phyloP scores from a whole-genome alignment of 2,113 vertebrate species.

The Ciconia maguari region DNA sequence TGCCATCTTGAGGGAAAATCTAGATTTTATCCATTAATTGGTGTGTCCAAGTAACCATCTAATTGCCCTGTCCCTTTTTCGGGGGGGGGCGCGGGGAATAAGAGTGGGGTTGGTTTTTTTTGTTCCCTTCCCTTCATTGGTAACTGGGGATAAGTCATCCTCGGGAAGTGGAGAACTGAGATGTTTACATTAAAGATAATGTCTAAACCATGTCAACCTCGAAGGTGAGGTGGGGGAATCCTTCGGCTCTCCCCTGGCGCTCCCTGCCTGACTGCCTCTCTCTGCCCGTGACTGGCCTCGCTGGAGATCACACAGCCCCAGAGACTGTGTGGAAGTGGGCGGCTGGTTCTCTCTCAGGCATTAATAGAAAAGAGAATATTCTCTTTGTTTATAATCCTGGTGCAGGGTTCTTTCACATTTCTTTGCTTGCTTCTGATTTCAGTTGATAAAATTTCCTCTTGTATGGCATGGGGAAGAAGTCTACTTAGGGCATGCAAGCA shows the following conservation, averaged over 20 bases:
- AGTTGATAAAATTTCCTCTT: not conserved
- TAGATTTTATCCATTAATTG: not conserved
- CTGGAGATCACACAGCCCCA: not conserved
- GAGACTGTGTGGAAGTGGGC: accelerated
- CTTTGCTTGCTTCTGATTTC: not conserved
- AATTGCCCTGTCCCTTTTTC: not conserved
- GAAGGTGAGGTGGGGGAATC: not conserved
- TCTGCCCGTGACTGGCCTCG: accelerated
- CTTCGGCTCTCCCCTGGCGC: accelerated
- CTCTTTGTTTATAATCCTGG: not conserved
- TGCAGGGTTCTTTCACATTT: not conserved
- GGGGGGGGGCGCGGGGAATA: too few relatives aligned
- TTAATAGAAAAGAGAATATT: not conserved
- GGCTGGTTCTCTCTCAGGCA: not conserved
- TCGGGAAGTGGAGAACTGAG: not conserved
- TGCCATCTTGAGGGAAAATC: not conserved
- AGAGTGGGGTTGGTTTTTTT: accelerated
- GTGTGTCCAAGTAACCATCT: not conserved
- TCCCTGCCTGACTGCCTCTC: not conserved
- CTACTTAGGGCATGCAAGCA: not conserved
- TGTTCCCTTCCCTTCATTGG: not conserved
- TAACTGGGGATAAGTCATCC: not conserved
- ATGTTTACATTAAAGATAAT: not conserved
- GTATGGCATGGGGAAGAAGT: not conserved
- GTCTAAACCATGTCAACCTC: not conserved